These are phyloP conservation scores for Armadillidium nasatum DNA, from an alignment of 1,140 invertebrate genomes.

Conservation along the genomic window DNA sequence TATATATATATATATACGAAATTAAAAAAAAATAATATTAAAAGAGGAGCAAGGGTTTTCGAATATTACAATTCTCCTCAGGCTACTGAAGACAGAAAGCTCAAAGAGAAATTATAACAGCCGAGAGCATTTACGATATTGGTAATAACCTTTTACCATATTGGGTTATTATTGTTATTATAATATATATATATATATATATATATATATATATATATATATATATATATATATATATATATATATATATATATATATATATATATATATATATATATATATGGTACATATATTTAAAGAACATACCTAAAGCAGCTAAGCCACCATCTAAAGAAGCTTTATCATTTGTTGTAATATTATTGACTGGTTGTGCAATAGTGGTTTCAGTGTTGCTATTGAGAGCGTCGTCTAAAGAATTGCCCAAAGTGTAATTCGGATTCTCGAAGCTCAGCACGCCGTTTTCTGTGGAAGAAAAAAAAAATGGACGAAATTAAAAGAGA, in stretches of 20 bases:
- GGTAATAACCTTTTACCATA: too few relatives aligned
- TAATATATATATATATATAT: too few relatives aligned
- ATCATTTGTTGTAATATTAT: background rate
- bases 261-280: conserved; percentile 1
- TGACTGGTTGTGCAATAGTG: conserved; percentile 45
- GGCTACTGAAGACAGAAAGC: too few relatives aligned
- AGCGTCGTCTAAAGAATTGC: conserved; percentile 58
- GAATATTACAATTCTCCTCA: too few relatives aligned
- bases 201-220: background rate
- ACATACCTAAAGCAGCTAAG: conserved; percentile 41
- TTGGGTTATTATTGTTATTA: too few relatives aligned
- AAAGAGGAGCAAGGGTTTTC: too few relatives aligned
- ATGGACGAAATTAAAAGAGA: too few relatives aligned
- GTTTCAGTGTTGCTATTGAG: conserved; percentile 66
- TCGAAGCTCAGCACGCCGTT: conserved; percentile 79
- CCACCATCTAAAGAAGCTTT: conserved; percentile 38
- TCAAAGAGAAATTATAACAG: too few relatives aligned
- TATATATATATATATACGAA: too few relatives aligned
- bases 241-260: conserved; percentile 2
- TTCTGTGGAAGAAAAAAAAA: conserved; percentile 59
- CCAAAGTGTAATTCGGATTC: conserved; percentile 77
- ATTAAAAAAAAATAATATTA: too few relatives aligned
- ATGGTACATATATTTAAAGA: background rate
- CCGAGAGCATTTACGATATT: too few relatives aligned
- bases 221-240: conserved; percentile 10